Evolutionary conservation across 2,888 invertebrate genomes (phyloP), one percentile per base, ranked within the genome.

Genomic region (Sinopyrophorus schimmeli): DNA sequence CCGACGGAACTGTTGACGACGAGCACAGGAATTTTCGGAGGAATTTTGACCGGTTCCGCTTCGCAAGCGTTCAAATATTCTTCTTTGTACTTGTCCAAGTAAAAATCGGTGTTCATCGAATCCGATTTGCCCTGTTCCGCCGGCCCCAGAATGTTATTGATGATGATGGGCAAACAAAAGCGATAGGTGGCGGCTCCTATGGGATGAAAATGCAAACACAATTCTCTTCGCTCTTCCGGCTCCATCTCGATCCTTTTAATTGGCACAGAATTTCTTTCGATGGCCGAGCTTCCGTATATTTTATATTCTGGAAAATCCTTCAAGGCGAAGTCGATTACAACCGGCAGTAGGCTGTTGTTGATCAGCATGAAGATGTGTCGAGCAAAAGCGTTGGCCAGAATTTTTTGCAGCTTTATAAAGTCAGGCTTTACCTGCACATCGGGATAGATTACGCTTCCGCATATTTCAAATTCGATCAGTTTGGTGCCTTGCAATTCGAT

Each of bases 121-220:
- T 54, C 59, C 0, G 52, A 63, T 27, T 60, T 68, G 59, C 60
- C 69, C 47, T 64, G 32, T 54, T 69, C 57, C 3, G 79, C 76
- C 4, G 83, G 82, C 0, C 83, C 83, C 32, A 83, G 57, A 26
- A 82, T 64, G 39, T 74, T 75, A 59, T 84, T 84, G 10, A 83
- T 69, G 59, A 78, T 72, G 47, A 81, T 74, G 0, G 84, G 83
- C 38, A 83, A 69, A 56, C 73, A 78, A 65, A 82, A 78, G 38
- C 78, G 76, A 60, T 80, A 81, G 48, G 78, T 79, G 53, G 72
- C 68, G 1, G 74, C 59, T 42, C 77, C 74, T 5, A 62, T 54
- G 0, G 77, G 76, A 23, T 55, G 53, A 46, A 76, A 76, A 50
- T 75, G 72, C 2, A 77, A 47, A 50, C 64, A 72, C 5, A 77